phyloP scores from a whole-genome alignment of 2,888 invertebrate genomes.

The Dione juno region DNA sequence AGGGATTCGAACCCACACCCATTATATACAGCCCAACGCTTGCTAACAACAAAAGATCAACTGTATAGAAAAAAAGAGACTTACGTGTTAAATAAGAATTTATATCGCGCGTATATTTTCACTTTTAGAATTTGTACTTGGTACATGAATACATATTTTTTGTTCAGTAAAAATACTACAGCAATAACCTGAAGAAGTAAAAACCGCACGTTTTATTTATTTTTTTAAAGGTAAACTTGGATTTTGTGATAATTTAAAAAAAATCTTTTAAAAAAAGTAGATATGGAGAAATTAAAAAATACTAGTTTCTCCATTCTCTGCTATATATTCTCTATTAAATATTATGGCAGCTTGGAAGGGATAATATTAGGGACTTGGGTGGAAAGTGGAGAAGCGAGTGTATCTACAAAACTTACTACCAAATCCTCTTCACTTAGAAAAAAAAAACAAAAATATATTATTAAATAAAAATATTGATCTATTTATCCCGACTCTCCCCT shows the following conservation, averaged over 20 bases:
- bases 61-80: slow-evolving; percentile 3
- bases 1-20: neutral
- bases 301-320: too few species aligned
- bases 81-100: slow-evolving; percentile 6
- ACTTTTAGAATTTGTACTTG: slow-evolving; percentile 3
- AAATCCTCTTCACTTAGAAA: too few species aligned
- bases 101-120: slow-evolving; percentile 7
- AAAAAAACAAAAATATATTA: too few species aligned
- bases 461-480: neutral
- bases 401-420: too few species aligned
- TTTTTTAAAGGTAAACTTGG: neutral
- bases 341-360: too few species aligned
- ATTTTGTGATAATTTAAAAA: neutral
- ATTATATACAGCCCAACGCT: neutral
- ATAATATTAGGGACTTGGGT: too few species aligned
- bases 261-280: too few species aligned
- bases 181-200: neutral
- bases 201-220: neutral
- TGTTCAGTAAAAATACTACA: neutral
- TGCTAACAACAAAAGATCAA: neutral
- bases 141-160: neutral
- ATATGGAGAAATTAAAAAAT: too few species aligned
- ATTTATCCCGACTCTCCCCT: neutral
- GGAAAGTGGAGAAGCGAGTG: too few species aligned
- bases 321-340: too few species aligned